These are phyloP conservation scores for Petromus typicus DNA, from an alignment of 2,113 vertebrate genomes.

Conservation along the genomic window DNA sequence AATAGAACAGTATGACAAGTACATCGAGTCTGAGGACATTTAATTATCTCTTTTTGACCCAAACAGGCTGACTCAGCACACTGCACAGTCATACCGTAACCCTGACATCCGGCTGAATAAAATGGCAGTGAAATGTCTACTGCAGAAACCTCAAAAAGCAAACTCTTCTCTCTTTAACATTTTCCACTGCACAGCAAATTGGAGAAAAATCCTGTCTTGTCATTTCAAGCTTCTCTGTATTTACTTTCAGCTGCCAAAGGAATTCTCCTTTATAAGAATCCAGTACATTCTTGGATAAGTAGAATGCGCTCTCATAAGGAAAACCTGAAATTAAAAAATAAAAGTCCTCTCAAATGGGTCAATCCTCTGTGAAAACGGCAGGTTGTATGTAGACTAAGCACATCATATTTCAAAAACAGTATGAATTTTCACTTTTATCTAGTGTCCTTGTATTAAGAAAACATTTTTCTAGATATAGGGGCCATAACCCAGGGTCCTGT, in stretches of 20 bases:
- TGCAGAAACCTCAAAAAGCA: background rate
- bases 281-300: background rate
- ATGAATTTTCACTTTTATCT: background rate
- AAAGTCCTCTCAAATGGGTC: background rate
- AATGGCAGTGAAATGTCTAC: conserved; percentile 50
- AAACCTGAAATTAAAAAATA: conserved; percentile 10
- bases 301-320: background rate
- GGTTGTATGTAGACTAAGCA: background rate
- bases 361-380: background rate
- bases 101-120: conserved; percentile 28
- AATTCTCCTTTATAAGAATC: conserved; percentile 22
- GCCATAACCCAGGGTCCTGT: background rate
- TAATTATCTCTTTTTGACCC: conserved; percentile 30
- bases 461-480: background rate
- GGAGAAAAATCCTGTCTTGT: background rate
- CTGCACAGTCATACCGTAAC: background rate
- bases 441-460: background rate
- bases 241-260: conserved; percentile 45
- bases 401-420: background rate
- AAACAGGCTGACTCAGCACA: background rate
- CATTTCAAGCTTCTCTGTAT: background rate
- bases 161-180: background rate
- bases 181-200: conserved; percentile 20
- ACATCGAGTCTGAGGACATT: background rate
- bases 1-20: background rate